Conservation (phyloP, 2,113 vertebrate genomes). For the Shinisaurus crocodilurus region DNA sequence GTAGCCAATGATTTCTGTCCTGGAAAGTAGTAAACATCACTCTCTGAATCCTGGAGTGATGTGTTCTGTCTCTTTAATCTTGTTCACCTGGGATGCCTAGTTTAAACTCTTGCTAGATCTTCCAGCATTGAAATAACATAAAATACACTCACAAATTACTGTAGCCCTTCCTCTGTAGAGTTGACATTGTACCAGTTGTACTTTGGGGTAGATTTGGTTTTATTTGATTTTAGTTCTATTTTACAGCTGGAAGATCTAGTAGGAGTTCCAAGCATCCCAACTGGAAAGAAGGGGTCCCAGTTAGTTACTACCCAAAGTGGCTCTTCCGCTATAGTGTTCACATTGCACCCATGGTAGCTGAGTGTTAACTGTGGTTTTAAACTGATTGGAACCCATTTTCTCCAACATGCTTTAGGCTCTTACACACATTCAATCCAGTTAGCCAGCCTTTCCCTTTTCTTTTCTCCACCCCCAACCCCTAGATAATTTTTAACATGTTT, state of each 20-base stretch:
- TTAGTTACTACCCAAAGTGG: not conserved
- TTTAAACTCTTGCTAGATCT: not conserved
- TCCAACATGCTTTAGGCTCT: conserved; percentile 33
- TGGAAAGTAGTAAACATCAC: not conserved
- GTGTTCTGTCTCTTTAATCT: not conserved
- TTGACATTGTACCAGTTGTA: not conserved
- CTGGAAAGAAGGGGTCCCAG: not conserved
- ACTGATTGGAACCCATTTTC: not conserved
- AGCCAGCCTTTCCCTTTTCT: conserved; percentile 68
- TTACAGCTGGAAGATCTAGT: not conserved
- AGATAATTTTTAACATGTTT: conserved; percentile 68
- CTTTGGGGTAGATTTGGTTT: not conserved
- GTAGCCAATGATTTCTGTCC: not conserved
- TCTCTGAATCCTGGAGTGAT: not conserved
- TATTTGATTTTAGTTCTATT: not conserved
- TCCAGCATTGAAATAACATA: not conserved
- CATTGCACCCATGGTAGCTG: not conserved
- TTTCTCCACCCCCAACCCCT: conserved; percentile 59
- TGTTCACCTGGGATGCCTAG: not conserved
- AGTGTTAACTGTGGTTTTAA: not conserved
- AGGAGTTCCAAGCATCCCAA: not conserved
- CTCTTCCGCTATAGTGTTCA: not conserved
- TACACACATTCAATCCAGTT: conserved; percentile 57
- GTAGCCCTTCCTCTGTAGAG: not conserved
- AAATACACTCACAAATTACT: not conserved